These are phyloP conservation scores for Propithecus perrieri DNA, from an alignment of 2,797 vertebrate genomes.

Conservation along the genomic window DNA sequence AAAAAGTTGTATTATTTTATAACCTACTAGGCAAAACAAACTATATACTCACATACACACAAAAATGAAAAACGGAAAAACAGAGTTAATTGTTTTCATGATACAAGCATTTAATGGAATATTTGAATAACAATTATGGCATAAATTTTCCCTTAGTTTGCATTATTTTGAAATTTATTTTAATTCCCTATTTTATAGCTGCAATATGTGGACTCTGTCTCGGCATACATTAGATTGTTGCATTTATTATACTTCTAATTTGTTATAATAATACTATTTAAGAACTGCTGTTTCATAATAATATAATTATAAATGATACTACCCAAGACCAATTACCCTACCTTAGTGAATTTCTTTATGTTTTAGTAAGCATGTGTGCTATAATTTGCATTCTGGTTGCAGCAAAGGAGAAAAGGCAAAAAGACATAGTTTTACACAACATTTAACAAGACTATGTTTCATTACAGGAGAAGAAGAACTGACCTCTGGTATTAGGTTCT, in stretches of 20 bases:
- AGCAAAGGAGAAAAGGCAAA: neutral
- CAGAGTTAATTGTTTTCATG: neutral
- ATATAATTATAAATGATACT: neutral
- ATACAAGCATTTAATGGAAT: neutral
- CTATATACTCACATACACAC: neutral
- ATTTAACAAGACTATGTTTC: constrained; percentile 56
- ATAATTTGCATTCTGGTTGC: neutral
- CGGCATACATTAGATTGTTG: neutral
- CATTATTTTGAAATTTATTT: neutral
- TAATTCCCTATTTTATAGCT: neutral
- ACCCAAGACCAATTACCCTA: neutral
- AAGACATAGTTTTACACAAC: constrained; percentile 42
- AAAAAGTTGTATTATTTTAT: neutral
- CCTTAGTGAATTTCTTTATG: neutral
- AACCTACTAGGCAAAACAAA: neutral
- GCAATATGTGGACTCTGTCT: neutral
- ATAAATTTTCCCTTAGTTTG: neutral
- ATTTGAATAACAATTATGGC: neutral
- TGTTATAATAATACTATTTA: neutral
- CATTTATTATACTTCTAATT: neutral
- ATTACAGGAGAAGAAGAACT: neutral
- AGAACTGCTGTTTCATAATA: neutral
- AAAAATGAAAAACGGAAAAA: neutral
- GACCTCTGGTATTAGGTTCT: neutral
- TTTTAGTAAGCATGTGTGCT: neutral